Percentiles rank a stretch among this genome's conserved stretches.
phyloP scores from a whole-genome alignment of 2,888 invertebrate species.

The Prostheceraeus crozeri region DNA sequence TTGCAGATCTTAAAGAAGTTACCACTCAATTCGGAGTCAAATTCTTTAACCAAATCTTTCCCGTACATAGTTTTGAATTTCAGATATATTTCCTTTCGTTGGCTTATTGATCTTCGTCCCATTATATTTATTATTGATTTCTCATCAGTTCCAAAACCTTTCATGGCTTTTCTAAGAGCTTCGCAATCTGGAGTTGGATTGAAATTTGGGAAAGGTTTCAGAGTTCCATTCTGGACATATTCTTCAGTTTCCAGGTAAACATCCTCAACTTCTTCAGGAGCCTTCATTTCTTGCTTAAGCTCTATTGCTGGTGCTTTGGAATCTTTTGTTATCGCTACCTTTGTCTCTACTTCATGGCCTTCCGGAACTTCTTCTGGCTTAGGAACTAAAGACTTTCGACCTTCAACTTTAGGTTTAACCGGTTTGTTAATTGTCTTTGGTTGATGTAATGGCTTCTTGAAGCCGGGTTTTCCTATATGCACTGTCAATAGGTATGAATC shows the following conservation, averaged over 20 bases:
- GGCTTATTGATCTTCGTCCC: constrained; percentile 52
- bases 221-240: constrained; percentile 54
- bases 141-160: constrained; percentile 57
- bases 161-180: constrained; percentile 54
- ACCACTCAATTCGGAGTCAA: constrained; percentile 55
- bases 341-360: constrained; percentile 34
- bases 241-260: constrained; percentile 56
- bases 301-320: constrained; percentile 34
- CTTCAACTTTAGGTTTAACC: constrained; percentile 39
- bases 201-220: constrained; percentile 53
- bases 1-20: constrained; percentile 49
- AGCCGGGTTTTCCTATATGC: constrained; percentile 49
- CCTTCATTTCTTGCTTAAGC: constrained; percentile 31
- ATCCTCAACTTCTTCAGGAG: constrained; percentile 43
- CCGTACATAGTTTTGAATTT: constrained; percentile 56
- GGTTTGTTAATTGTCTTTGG: constrained; percentile 41
- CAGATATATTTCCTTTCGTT: constrained; percentile 49
- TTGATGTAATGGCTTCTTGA: constrained; percentile 38
- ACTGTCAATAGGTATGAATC: constrained; percentile 51
- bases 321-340: constrained; percentile 27
- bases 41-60: constrained; percentile 52
- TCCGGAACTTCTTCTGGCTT: constrained; percentile 41
- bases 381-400: constrained; percentile 20
- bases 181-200: constrained; percentile 55
- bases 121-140: constrained; percentile 52